Base-by-base conservation (phyloP, 2,888 invertebrate genomes). In the Subacronicta megacephala region DNA sequence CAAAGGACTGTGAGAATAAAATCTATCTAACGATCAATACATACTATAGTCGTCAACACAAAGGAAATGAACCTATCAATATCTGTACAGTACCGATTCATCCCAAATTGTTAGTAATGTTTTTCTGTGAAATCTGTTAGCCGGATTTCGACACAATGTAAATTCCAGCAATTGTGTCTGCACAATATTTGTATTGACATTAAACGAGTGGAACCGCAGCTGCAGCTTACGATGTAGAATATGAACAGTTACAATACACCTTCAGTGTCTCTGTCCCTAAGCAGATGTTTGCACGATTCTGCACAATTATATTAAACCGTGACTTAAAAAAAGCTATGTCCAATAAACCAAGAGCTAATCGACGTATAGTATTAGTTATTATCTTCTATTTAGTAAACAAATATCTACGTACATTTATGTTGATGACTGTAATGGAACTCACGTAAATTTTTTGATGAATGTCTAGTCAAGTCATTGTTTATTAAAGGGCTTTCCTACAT, bases 131-230 rank as follows among this genome's bases (percentile, higher is more conserved):
- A 81, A 78, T 76, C 59, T 52, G 72, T 76, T 77, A 65, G 71
- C 67, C 53, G 71, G 73, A 75, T 83, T 83, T 78, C 75, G 64
- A 76, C 75, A 84, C 83, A 85, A 84, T 81, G 75, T 65, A 54
- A 57, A 68, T 78, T 72, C 77, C 72, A 65, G 62, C 76, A 75
- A 81, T 81, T 74, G 83, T 81, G 73, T 74, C 57, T 62, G 55
- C 58, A 70, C 72, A 62, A 67, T 72, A 78, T 81, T 73, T 74
- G 69, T 76, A 77, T 80, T 77, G 79, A 74, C 74, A 72, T 55
- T 58, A 62, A 66, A 73, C 68, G 70, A 67, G 72, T 83, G 79
- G 72, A 75, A 65, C 68, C 77, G 84, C 89, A 89, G 89, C 89
- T 89, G 89, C 82, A 81, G 72, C 73, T 80, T 80, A 75, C 78